Conservation (phyloP, 1,140 invertebrate species). For the Adelges cooleyi region DNA sequence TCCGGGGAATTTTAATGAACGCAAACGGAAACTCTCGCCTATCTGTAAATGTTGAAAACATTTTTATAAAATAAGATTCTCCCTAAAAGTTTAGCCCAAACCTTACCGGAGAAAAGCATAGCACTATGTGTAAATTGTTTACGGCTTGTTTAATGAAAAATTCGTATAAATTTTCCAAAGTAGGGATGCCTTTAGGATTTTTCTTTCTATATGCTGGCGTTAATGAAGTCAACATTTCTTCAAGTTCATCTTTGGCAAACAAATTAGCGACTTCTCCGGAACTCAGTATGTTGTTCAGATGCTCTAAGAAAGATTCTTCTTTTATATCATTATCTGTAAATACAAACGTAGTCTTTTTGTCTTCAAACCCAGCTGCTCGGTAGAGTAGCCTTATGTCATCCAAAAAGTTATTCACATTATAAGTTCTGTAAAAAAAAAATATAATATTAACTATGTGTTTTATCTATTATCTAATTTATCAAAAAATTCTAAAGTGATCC, state of each 20-base stretch:
- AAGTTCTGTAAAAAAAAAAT: conserved; percentile 52
- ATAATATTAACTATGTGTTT: neutral
- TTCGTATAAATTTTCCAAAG: conserved; percentile 77
- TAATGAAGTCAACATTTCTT: conserved; percentile 86
- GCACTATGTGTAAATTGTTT: conserved; percentile 86
- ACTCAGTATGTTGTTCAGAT: conserved; percentile 82
- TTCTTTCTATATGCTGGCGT: conserved; percentile 88
- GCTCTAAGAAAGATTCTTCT: conserved; percentile 93
- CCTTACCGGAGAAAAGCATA: conserved; percentile 90
- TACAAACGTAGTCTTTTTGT: conserved; percentile 93
- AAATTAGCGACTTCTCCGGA: conserved; percentile 72
- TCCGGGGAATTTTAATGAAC: conserved; percentile 86
- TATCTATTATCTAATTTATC: no score
- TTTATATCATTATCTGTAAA: conserved; percentile 96
- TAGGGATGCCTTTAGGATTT: conserved; percentile 76
- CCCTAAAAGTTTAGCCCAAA: neutral
- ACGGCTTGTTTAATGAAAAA: conserved; percentile 83
- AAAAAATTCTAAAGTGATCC: no score
- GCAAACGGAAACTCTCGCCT: conserved; percentile 75
- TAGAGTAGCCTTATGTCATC: conserved; percentile 91
- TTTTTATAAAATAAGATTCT: neutral
- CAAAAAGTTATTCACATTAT: conserved; percentile 87
- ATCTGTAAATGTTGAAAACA: conserved; percentile 42
- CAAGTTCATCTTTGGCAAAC: conserved; percentile 89
- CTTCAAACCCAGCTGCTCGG: conserved; percentile 84